Conservation (phyloP, 1,140 invertebrate genomes). For the Lordiphosa stackelbergi region DNA sequence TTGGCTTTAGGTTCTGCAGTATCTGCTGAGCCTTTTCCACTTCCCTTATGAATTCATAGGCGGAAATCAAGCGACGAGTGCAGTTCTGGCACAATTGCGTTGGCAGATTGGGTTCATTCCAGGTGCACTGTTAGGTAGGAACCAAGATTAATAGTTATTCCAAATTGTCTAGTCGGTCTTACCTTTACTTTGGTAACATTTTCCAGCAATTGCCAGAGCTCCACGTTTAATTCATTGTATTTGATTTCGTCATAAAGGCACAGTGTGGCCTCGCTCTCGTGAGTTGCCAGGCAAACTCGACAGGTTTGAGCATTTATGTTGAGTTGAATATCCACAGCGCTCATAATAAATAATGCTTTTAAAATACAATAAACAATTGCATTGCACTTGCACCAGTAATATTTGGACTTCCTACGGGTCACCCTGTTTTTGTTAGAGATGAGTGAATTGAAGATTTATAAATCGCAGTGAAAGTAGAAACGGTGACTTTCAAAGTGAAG, state of each 20-base stretch:
- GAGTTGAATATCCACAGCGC: constrained; percentile 1
- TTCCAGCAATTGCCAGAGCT: constrained; percentile 50
- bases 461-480: no score
- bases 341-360: constrained; percentile 21
- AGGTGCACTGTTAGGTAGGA: constrained; percentile 10
- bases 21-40: constrained; percentile 48
- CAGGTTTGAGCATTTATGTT: constrained; percentile 31
- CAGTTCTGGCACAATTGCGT: constrained; percentile 52
- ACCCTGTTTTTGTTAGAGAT: no score
- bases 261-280: constrained; percentile 28
- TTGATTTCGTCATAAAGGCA: constrained; percentile 55
- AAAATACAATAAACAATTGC: neutral
- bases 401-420: no score
- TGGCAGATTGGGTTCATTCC: constrained; percentile 39
- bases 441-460: no score
- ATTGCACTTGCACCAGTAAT: no score
- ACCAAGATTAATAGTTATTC: neutral
- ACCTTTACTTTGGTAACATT: constrained; percentile 54
- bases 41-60: constrained; percentile 59
- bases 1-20: constrained; percentile 12
- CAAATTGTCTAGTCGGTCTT: neutral
- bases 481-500: no score
- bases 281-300: constrained; percentile 48
- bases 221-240: constrained; percentile 46
- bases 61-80: constrained; percentile 40